phyloP scores from a whole-genome alignment of 2,113 vertebrate genomes.

The Elephas maximus region DNA sequence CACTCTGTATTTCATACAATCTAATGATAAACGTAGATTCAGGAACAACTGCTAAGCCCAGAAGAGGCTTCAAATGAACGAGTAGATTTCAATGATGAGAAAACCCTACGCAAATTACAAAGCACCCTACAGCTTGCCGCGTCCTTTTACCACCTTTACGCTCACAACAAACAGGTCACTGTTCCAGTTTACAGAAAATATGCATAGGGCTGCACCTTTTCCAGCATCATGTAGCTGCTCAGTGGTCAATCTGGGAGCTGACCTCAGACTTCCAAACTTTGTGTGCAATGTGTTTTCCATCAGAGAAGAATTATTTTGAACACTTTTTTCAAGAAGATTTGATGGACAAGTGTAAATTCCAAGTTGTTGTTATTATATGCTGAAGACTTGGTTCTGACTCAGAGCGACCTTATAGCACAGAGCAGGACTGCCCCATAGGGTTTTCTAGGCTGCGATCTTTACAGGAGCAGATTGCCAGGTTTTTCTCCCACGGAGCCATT shows the following conservation, averaged over 20 bases:
- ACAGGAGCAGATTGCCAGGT: too few species aligned
- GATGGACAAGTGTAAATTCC: neutral
- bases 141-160: neutral
- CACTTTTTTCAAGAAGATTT: neutral
- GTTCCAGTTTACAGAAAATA: neutral
- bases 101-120: neutral
- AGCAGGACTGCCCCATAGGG: neutral
- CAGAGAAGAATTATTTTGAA: neutral
- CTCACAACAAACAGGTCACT: neutral
- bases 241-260: neutral
- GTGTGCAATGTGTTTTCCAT: neutral
- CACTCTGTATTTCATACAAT: neutral
- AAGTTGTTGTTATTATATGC: neutral
- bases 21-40: neutral
- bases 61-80: neutral
- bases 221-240: neutral
- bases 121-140: rapidly evolving
- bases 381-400: neutral
- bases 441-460: neutral
- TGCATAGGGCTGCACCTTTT: neutral
- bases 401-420: neutral
- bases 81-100: neutral
- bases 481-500: too few species aligned
- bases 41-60: neutral
- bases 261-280: neutral